Base-by-base conservation (phyloP, 2,888 invertebrate species). In the Yponomeuta malinellus region DNA sequence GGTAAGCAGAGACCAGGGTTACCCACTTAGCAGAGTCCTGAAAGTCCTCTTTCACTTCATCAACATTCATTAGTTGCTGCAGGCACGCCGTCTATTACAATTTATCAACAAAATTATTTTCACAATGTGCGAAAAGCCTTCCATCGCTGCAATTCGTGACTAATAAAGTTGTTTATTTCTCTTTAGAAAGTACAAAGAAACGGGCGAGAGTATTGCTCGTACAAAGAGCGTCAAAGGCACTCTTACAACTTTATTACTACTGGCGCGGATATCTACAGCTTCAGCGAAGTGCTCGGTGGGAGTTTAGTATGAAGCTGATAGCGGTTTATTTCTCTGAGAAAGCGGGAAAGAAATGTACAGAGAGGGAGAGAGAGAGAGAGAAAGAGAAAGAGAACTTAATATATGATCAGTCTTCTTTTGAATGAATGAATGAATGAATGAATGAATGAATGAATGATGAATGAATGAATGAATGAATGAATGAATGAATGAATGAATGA, bases 171-270 rank as follows among this genome's bases (percentile, higher is more conserved):
- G 65, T 65, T 65, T 65, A 29, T 65, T 31, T 65, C 65, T 65
- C 65, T 65, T 65, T 65, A 65, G 65, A 65, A 65, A 65, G 65
- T 65, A 65, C 52, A 15, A 52, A 52, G 52, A 52, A 65, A 31
- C 12, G 1, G 33, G 4, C 12, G 33, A 65, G 65, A 65, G 65
- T 65, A 65, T 52, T 52, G 33, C 10, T 23, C 65, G 33, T 31
- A 31, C 65, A 65, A 65, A 65, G 31, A 31, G 33, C 65, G 29
- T 29, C 52, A 65, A 65, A 23, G 65, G 52, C n/a, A 65, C n/a
- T n/a, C 33, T 65, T 65, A 33, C 33, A 65, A 65, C 10, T 65
- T 65, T 65, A 65, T 65, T 65, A 65, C 65, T 31, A 2, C 29
- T 8, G 65, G 43, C 43, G 43, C 43, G 6, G 43, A 43, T 8